A percentile compares a stretch with the other conserved stretches of the same genome.
Evolutionary conservation across 2,888 invertebrate genomes (phyloP).

Genomic region (Drosophila picticornis): DNA sequence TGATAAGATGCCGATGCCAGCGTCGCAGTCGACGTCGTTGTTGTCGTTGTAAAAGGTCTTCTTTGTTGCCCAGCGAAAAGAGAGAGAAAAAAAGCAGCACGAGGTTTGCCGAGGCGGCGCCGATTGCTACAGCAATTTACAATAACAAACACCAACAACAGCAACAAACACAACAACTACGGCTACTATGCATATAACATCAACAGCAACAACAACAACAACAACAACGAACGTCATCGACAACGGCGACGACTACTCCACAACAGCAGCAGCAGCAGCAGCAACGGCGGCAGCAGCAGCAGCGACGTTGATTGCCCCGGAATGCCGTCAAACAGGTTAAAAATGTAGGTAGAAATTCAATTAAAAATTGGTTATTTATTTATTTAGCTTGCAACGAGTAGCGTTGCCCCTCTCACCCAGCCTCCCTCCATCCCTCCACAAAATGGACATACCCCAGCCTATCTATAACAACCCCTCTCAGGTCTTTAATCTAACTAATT

Average conservation of each 20-base stretch:
- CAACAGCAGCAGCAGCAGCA: conserved; percentile 45
- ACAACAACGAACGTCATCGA: conserved; percentile 70
- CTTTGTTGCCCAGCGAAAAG: conserved; percentile 69
- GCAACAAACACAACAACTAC: conserved; percentile 46
- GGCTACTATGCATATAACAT: conserved; percentile 62
- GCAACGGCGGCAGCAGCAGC: conserved; percentile 54
- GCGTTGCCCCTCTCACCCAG: conserved; percentile 14
- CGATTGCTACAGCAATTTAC: conserved; percentile 75
- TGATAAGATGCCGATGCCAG: conserved; percentile 66
- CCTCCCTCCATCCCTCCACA: neutral
- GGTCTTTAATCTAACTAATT: conserved; percentile 63
- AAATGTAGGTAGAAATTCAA: conserved; percentile 83
- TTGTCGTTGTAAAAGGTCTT: conserved; percentile 70
- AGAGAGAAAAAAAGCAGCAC: conserved; percentile 66
- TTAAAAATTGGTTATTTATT: conserved; percentile 84
- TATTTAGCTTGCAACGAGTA: conserved; percentile 76
- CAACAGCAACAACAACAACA: conserved; percentile 44
- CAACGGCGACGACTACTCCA: conserved; percentile 74
- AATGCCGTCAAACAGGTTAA: conserved; percentile 84
- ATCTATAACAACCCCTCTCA: conserved; percentile 23
- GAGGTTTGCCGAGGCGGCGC: conserved; percentile 76
- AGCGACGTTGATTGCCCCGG: conserved; percentile 82
- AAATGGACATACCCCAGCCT: neutral
- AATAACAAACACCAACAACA: conserved; percentile 59
- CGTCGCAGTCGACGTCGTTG: conserved; percentile 12